Conservation (phyloP, 2,888 invertebrate species). For the Melanchra persicariae region DNA sequence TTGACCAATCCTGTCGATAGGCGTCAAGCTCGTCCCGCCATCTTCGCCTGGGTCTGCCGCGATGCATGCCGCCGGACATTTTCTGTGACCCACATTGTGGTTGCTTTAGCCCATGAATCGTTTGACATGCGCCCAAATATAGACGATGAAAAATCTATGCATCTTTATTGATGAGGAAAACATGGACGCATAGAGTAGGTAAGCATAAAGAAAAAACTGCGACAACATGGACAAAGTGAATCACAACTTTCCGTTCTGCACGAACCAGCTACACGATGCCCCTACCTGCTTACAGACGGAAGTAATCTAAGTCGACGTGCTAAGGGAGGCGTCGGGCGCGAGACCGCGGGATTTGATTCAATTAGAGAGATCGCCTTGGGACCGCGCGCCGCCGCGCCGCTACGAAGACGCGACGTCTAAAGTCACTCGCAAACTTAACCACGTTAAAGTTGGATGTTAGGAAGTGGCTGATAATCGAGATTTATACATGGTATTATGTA, state of each 20-base stretch:
- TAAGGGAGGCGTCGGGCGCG: conserved; percentile 80
- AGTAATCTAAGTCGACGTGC: conserved; percentile 86
- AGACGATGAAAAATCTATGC: neutral
- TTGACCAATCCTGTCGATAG: too few species aligned
- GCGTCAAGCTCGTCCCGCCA: too few species aligned
- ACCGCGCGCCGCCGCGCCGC: conserved; percentile 55
- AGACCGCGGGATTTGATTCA: conserved; percentile 82
- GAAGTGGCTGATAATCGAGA: conserved; percentile 4
- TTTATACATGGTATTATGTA: neutral
- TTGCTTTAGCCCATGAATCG: too few species aligned
- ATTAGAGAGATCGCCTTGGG: conserved; percentile 83
- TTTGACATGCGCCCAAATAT: too few species aligned
- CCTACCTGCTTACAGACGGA: conserved; percentile 63
- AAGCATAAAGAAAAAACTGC: neutral
- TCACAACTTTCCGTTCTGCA: conserved; percentile 21
- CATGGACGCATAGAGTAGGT: neutral
- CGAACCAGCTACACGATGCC: conserved; percentile 45
- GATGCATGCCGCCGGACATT: too few species aligned
- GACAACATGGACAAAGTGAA: neutral
- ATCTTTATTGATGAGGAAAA: neutral
- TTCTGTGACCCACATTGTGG: too few species aligned
- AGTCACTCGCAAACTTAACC: conserved; percentile 55
- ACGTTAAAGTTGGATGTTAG: conserved; percentile 48
- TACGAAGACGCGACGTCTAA: conserved; percentile 55
- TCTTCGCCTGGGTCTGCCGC: too few species aligned